phyloP scores from a whole-genome alignment of 2,888 invertebrate species.

The Dimorphilus gyrociliatus region DNA sequence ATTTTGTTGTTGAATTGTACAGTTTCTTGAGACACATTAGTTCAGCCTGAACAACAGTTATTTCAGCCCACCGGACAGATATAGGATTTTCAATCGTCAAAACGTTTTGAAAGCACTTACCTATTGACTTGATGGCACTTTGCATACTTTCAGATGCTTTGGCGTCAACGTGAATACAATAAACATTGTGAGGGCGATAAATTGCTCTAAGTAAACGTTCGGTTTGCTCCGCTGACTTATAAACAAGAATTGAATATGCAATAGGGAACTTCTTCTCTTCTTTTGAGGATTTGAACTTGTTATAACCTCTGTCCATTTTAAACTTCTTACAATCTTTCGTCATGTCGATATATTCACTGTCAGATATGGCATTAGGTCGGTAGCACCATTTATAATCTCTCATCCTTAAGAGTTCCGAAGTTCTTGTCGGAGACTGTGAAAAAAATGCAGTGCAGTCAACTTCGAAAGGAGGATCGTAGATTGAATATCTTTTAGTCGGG shows the following conservation, averaged over 20 bases:
- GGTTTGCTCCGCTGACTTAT: constrained; percentile 16
- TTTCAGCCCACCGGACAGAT: constrained; percentile 12
- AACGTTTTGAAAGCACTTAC: constrained; percentile 20
- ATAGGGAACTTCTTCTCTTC: constrained; percentile 17
- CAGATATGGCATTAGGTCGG: too few species aligned
- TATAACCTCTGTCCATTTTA: too few species aligned
- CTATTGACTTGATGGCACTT: constrained; percentile 11
- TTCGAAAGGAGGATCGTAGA: too few species aligned
- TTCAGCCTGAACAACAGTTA: constrained; percentile 10
- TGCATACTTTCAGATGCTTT: constrained; percentile 14
- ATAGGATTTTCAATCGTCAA: constrained; percentile 14
- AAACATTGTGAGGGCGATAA: constrained; percentile 27
- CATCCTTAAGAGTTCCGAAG: too few species aligned
- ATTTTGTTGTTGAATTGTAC: constrained; percentile 2
- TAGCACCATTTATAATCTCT: too few species aligned
- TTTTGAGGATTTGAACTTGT: too few species aligned
- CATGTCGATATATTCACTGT: too few species aligned
- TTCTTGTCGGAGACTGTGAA: too few species aligned
- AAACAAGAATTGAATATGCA: constrained; percentile 20
- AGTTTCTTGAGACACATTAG: constrained; percentile 10
- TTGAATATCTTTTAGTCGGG: too few species aligned
- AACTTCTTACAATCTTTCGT: too few species aligned
- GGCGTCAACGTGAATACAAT: constrained; percentile 30
- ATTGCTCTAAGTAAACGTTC: constrained; percentile 22
- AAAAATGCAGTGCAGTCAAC: too few species aligned